A percentile compares a stretch with the other conserved stretches of the same genome.
Conservation (phyloP, 1,140 invertebrate genomes). For the Saccostrea cuccullata region DNA sequence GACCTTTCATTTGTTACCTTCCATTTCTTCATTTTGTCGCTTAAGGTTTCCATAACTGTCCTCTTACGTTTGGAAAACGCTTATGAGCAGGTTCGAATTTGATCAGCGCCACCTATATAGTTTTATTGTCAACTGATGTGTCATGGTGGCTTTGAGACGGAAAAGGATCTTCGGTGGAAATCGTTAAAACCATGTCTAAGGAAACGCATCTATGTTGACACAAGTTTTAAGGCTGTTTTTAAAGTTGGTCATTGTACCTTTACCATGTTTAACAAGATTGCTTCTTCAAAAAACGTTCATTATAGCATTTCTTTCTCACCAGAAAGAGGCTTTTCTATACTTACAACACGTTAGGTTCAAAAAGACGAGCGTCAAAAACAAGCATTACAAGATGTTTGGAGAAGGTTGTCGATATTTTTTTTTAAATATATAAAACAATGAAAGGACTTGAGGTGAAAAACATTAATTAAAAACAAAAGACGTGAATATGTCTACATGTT, state of each 20-base stretch:
- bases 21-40: not conserved
- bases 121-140: constrained; percentile 20
- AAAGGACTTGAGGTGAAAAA: not conserved
- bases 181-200: constrained; percentile 29
- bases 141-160: constrained; percentile 22
- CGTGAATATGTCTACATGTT: not conserved
- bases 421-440: constrained; percentile 9
- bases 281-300: constrained; percentile 5
- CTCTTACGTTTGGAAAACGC: not conserved
- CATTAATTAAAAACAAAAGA: not conserved
- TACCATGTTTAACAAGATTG: constrained; percentile 19
- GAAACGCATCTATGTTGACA: constrained; percentile 28
- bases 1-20: not conserved
- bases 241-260: not conserved
- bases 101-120: constrained; percentile 27
- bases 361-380: not conserved
- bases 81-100: not conserved
- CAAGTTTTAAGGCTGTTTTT: constrained; percentile 8
- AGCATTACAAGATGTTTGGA: constrained; percentile 1
- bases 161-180: constrained; percentile 2
- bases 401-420: constrained; percentile 17
- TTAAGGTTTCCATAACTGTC: not conserved
- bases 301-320: not conserved
- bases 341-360: constrained; percentile 15
- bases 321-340: constrained; percentile 15